Percentiles rank a stretch among this genome's conserved stretches.
These are phyloP conservation scores for Acanthornis magna DNA, from an alignment of 2,797 vertebrate species.

Conservation along the genomic window DNA sequence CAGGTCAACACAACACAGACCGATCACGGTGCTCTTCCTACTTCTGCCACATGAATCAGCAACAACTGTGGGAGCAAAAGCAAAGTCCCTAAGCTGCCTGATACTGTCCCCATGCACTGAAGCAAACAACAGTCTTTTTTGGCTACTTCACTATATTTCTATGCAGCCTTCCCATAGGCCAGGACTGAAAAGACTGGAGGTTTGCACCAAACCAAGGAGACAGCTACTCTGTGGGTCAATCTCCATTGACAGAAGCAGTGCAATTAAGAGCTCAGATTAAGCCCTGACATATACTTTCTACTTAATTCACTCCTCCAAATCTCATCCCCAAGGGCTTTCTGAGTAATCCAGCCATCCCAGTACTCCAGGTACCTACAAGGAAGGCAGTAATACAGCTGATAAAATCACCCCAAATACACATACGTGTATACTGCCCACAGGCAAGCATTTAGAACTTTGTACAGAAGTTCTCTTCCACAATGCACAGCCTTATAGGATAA, in stretches of 20 bases:
- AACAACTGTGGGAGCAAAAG: background rate
- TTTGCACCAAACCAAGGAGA: background rate
- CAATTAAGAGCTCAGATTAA: conserved; percentile 54
- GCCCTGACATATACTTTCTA: conserved; percentile 20
- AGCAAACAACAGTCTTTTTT: background rate
- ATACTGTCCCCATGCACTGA: too few relatives aligned
- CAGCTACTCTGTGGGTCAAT: background rate
- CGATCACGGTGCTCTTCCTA: background rate
- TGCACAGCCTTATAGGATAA: background rate
- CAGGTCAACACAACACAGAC: background rate
- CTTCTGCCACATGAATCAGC: background rate
- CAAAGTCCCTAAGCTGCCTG: background rate
- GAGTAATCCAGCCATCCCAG: background rate
- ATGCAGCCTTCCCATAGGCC: background rate
- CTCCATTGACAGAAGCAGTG: background rate
- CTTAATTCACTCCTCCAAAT: conserved; percentile 55
- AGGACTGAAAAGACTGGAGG: background rate
- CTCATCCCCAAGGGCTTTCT: background rate
- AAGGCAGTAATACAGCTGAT: background rate
- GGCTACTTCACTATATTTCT: background rate
- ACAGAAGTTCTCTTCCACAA: rapidly evolving
- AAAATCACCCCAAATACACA: background rate
- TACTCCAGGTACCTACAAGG: background rate
- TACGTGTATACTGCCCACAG: rapidly evolving
- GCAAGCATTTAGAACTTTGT: background rate